phyloP scores from a whole-genome alignment of 2,888 invertebrate species.

The Aporophyla lueneburgensis region DNA sequence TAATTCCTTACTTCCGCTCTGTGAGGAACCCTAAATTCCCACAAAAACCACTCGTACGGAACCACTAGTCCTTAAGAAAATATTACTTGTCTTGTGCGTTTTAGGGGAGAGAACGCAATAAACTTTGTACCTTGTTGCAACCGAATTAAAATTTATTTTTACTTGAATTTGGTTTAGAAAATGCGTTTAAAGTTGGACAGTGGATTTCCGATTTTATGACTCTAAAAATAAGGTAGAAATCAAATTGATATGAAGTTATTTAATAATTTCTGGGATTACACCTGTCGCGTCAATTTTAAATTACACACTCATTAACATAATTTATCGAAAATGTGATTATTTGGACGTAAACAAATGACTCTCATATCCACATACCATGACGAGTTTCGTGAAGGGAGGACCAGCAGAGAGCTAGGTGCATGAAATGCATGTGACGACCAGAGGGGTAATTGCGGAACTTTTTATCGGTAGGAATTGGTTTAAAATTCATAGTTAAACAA shows the following conservation, averaged over 20 bases:
- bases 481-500: too few relatives aligned
- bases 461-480: too few relatives aligned
- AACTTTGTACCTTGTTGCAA: fast-evolving
- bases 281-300: constrained; percentile 62
- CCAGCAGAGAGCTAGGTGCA: not conserved
- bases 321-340: constrained; percentile 15
- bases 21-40: constrained; percentile 75
- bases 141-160: fast-evolving
- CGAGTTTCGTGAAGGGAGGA: not conserved
- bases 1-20: constrained; percentile 73
- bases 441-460: too few relatives aligned
- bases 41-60: constrained; percentile 77
- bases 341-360: constrained; percentile 27
- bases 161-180: not conserved
- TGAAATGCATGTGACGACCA: too few relatives aligned
- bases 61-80: constrained; percentile 68
- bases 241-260: not conserved
- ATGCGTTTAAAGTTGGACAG: not conserved
- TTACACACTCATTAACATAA: constrained; percentile 47
- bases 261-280: constrained; percentile 21
- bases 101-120: constrained; percentile 22
- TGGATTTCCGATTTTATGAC: not conserved
- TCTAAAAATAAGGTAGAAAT: fast-evolving
- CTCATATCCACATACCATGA: constrained; percentile 20
- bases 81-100: constrained; percentile 35